Evolutionary conservation across 2,113 vertebrate species (phyloP).

Genomic region (Cyrtonyx montezumae): DNA sequence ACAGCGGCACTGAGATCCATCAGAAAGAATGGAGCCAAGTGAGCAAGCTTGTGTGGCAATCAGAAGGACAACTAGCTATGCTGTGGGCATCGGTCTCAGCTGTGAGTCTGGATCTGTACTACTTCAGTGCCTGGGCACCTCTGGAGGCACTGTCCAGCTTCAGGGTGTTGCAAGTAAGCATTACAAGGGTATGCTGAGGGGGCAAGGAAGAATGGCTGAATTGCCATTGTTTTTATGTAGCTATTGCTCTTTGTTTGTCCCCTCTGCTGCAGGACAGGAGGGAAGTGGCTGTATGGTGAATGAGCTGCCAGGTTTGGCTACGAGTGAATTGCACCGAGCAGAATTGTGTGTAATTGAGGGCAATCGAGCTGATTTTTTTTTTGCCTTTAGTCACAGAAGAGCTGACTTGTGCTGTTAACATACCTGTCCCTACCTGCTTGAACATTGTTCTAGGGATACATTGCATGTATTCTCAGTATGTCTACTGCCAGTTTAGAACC

Average conservation of each 20-base stretch:
- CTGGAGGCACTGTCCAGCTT: neutral
- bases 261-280: neutral
- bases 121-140: neutral
- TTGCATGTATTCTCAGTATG: rapidly evolving
- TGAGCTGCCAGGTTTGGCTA: rapidly evolving
- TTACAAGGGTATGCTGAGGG: neutral
- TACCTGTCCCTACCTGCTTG: neutral
- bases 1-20: neutral
- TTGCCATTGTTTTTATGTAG: neutral
- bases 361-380: too few relatives aligned
- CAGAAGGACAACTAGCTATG: neutral
- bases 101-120: too few relatives aligned
- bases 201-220: neutral
- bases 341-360: neutral
- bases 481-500: neutral
- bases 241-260: neutral
- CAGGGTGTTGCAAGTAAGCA: neutral
- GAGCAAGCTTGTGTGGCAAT: too few relatives aligned
- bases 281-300: neutral
- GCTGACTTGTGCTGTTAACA: neutral
- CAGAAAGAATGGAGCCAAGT: neutral
- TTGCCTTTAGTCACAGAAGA: neutral
- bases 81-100: neutral
- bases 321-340: rapidly evolving
- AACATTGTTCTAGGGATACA: neutral